Evolutionary conservation across 2,113 vertebrate species (phyloP).

Genomic region (Pipa parva): DNA sequence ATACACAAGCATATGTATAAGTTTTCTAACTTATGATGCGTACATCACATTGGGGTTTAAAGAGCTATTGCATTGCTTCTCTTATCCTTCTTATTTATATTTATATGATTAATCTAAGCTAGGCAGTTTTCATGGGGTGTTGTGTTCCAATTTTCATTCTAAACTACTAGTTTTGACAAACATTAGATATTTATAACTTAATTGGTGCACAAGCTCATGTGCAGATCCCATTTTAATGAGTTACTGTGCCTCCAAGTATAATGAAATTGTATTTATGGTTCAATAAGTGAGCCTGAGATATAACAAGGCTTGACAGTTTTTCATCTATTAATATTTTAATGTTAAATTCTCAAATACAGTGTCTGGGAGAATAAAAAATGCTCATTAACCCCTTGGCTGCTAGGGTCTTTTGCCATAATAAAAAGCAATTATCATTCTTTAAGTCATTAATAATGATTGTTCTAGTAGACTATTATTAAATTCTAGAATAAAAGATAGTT

Average conservation of each 20-base stretch:
- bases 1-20: no score
- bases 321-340: conserved; percentile 37
- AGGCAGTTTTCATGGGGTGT: conserved; percentile 6
- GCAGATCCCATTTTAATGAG: conserved; percentile 40
- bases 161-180: conserved; percentile 35
- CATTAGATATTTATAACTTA: conserved; percentile 42
- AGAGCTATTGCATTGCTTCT: background rate
- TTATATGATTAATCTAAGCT: conserved; percentile 20
- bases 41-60: no score
- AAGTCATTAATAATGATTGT: background rate
- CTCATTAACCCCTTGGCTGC: conserved; percentile 31
- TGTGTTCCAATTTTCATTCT: conserved; percentile 26
- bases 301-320: conserved; percentile 42
- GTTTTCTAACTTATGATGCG: no score
- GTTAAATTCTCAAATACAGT: conserved; percentile 21
- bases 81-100: background rate
- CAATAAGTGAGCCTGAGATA: conserved; percentile 38
- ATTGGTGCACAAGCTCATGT: conserved; percentile 38
- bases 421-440: conserved; percentile 6
- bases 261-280: conserved; percentile 43
- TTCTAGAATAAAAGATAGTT: no score
- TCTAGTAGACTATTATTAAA: background rate
- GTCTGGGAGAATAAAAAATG: conserved; percentile 27
- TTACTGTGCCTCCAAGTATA: conserved; percentile 40
- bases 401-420: conserved; percentile 9